Conservation (phyloP, 92 coral and sea anemone genomes). For the Virgularia gustaviana region DNA sequence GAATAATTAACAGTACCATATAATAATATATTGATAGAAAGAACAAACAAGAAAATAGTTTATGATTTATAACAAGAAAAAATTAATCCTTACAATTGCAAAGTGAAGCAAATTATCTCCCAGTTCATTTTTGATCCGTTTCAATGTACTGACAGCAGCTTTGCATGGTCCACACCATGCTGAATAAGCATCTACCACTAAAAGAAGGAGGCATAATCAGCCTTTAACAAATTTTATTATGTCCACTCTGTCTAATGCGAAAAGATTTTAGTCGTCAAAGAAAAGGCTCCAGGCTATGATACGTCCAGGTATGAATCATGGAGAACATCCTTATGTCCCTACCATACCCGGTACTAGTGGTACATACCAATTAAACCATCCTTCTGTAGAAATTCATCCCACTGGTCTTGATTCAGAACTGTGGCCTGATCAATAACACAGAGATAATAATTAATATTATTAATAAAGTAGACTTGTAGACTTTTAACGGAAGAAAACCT, state of each 20-base stretch:
- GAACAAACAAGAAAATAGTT: background rate
- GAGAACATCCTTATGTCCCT: too few relatives aligned
- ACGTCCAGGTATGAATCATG: background rate
- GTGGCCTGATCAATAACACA: conserved; percentile 76
- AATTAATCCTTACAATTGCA: conserved; percentile 71
- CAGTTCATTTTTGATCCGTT: conserved; percentile 87
- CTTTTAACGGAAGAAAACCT: too few relatives aligned
- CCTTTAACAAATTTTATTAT: too few relatives aligned
- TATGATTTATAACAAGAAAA: background rate
- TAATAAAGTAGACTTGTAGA: too few relatives aligned
- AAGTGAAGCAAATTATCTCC: conserved; percentile 90
- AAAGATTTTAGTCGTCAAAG: too few relatives aligned
- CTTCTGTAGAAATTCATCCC: conserved; percentile 84
- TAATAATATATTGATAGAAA: background rate
- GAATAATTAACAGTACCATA: background rate
- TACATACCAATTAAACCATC: conserved; percentile 88
- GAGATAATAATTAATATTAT: too few relatives aligned
- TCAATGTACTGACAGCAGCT: conserved; percentile 93
- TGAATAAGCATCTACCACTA: conserved; percentile 86
- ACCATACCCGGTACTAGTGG: too few relatives aligned
- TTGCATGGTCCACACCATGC: conserved; percentile 99
- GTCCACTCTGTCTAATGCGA: too few relatives aligned
- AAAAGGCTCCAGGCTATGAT: too few relatives aligned
- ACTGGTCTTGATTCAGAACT: conserved; percentile 81
- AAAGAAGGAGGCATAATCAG: conserved; percentile 1